Conservation (phyloP, 2,797 vertebrate genomes). For the Lagorchestes hirsutus region DNA sequence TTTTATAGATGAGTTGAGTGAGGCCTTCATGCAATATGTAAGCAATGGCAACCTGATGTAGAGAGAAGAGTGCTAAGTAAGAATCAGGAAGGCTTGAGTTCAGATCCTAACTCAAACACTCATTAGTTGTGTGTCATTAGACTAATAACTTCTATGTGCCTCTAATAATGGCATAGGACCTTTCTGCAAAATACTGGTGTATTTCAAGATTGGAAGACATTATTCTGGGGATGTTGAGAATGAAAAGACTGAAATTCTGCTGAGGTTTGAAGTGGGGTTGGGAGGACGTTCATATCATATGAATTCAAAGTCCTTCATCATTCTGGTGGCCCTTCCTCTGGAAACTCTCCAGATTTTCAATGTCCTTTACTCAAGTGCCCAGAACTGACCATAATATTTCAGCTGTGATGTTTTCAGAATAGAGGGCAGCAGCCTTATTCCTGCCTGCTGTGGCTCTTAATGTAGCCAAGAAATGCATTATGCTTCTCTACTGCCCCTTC, state of each 20-base stretch:
- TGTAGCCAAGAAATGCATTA: background rate
- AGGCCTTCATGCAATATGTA: background rate
- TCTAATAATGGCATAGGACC: background rate
- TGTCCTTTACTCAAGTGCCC: background rate
- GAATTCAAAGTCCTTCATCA: background rate
- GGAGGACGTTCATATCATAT: background rate
- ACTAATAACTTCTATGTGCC: background rate
- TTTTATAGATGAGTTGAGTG: too few species aligned
- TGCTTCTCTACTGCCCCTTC: background rate
- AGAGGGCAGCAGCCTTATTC: background rate
- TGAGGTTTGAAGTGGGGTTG: background rate
- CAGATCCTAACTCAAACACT: too few species aligned
- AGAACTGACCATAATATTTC: background rate
- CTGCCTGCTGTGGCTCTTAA: background rate
- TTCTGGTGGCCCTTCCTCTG: background rate
- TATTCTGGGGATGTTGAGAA: background rate
- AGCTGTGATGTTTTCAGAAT: background rate
- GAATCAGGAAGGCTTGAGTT: background rate
- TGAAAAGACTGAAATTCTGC: background rate
- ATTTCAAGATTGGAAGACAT: background rate
- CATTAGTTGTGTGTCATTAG: background rate
- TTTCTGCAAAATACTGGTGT: background rate
- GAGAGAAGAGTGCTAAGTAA: background rate
- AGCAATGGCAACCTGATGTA: background rate
- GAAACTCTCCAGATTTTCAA: background rate